Evolutionary conservation across 2,797 vertebrate species (phyloP), one percentile per base, ranked within the genome.

Genomic region (Myotis pilosus): DNA sequence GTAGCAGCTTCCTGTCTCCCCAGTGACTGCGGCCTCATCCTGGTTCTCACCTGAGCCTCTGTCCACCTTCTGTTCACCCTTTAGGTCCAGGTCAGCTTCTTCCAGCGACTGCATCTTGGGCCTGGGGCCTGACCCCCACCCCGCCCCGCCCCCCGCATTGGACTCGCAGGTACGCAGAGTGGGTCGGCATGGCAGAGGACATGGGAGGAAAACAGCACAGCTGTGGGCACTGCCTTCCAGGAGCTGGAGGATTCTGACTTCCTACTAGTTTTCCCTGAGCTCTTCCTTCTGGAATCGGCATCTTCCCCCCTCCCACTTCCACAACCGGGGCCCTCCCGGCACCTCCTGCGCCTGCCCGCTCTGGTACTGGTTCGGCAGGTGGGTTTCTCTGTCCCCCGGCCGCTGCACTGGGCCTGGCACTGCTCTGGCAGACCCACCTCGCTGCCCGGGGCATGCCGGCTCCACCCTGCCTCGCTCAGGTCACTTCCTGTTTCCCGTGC

Each of bases 361-460:
- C 33, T 36, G 49, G 36, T 69, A 9, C 22, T 1, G 5, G 19
- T 55, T 78, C 7, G 4, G 12, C n/a, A 8, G 6, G 3, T 55
- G n/a, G 12, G 2, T 78, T 33, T 78, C 75, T 36, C 75, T 33
- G 28, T 28, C 30, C 62, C 30, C 15, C 30, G 6, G 15, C 62
- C 28, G 25, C 57, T 28, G 25, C 57, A 60, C 23, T 60, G 57
- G 10, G 55, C 55, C 9, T 2, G 55, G 22, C 22, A 10, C 15
- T 1, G 33, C 19, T 55, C 19, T 7, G 9, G 38, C n/a, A 64
- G n/a, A 28, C 16, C 62, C 30, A 25, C 51, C 33, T 66, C 6
- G 0, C 79, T 0, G 1, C 41, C 17, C 0, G 33, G 33, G 20
- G 12, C 0, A 2, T 23, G 25, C 75, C 2, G 3, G 57, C 33